Base-by-base conservation (phyloP, 2,113 vertebrate genomes). In the Triplophysa rosa region DNA sequence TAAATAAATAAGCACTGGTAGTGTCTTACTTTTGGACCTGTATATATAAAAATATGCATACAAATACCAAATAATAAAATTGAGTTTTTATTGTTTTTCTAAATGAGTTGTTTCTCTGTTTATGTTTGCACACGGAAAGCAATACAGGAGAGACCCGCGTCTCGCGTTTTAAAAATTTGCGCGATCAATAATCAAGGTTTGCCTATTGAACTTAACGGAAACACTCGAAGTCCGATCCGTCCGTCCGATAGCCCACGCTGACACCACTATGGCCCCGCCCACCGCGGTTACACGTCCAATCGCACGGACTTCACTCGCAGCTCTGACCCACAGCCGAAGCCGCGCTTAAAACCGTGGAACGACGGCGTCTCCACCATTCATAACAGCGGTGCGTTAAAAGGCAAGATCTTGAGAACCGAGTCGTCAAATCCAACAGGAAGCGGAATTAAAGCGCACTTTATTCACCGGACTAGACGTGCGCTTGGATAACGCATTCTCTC, bases 251-350 rank as follows among this genome's bases (percentile, higher is more conserved):
- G 40, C 16, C 26, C n/a, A n/a, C n/a, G n/a, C 40, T 72, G 68
- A 56, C 67, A 72, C 19, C 58, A 45, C 33, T 56, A 0, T 54
- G 14, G 47, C 24, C 71, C 68, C 82, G 61, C 82, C 81, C 45
- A 71, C 49, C 1, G 2, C 2, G 0, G 8, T 13, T 12, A 21
- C 73, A 10, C 2, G 75, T 42, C 84, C 79, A 81, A 83, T 85
- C 70, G 79, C 9, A 69, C 19, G 56, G 72, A 24, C 75, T 78
- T 73, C 74, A 80, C 75, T 62, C 76, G 45, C 63, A 4, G 42
- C 72, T 52, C 37, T 62, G 76, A 80, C 74, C 84, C 66, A 76
- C 82, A 83, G 79, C 78, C 68, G 79, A 80, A 74, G 68, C 74
- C 61, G 23, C 67, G 68, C 69, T 65, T 77, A 77, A 77, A 85